phyloP scores from a whole-genome alignment of 1,140 invertebrate genomes.

The Lerema accius region DNA sequence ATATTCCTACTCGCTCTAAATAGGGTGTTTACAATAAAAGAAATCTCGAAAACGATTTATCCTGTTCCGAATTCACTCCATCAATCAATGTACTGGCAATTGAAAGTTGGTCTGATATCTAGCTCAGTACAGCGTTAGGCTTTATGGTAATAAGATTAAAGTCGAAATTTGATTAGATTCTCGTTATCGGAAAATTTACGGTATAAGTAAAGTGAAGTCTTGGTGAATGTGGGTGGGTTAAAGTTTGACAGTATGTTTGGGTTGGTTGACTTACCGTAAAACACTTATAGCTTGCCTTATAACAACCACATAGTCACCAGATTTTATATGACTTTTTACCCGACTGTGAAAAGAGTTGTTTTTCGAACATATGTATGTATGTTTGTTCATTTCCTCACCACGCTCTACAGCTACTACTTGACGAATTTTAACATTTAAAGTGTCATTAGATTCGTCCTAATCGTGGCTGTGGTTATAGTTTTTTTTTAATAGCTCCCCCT shows the following conservation, averaged over 20 bases:
- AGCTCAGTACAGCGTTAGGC: background rate
- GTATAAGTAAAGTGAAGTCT: background rate
- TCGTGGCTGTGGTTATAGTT: too few species aligned
- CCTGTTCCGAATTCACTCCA: slow-evolving; percentile 14
- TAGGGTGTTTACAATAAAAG: slow-evolving; percentile 11
- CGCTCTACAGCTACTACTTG: too few species aligned
- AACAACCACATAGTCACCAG: too few species aligned
- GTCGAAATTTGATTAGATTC: background rate
- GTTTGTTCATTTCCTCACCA: too few species aligned
- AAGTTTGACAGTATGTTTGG: background rate
- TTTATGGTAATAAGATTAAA: background rate
- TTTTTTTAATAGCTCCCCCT: too few species aligned
- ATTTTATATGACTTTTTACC: too few species aligned
- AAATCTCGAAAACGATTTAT: slow-evolving; percentile 13
- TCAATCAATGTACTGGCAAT: slow-evolving; percentile 14
- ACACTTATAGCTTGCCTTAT: background rate
- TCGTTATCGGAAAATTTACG: background rate
- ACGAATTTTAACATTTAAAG: too few species aligned
- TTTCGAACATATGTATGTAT: too few species aligned
- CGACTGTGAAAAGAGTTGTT: too few species aligned
- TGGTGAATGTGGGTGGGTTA: background rate
- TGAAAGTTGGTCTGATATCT: background rate
- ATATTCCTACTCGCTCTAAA: background rate
- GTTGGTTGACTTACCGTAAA: background rate
- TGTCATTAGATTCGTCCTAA: too few species aligned